A percentile compares a stretch with the other conserved stretches of the same genome.
Conservation (phyloP, 1,140 invertebrate species). For the Cepaea nemoralis region DNA sequence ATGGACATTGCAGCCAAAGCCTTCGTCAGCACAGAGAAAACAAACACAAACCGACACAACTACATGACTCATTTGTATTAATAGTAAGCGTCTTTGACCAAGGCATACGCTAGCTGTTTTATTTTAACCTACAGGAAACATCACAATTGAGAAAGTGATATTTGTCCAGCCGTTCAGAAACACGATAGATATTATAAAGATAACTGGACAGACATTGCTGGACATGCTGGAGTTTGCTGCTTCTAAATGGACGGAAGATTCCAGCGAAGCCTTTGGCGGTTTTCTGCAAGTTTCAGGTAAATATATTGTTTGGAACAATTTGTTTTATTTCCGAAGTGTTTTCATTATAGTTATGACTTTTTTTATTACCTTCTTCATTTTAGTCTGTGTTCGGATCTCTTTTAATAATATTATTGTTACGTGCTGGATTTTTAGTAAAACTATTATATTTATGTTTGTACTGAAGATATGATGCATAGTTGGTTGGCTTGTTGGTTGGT, state of each 20-base stretch:
- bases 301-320: background rate
- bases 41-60: no score
- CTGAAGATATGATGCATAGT: no score
- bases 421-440: no score
- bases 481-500: no score
- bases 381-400: background rate
- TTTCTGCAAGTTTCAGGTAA: constrained; percentile 78
- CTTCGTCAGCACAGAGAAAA: no score
- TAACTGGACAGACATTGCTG: constrained; percentile 77
- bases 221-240: constrained; percentile 78
- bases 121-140: constrained; percentile 73
- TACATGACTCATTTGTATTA: no score
- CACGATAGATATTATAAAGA: constrained; percentile 78
- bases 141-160: constrained; percentile 79
- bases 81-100: no score
- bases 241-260: constrained; percentile 66
- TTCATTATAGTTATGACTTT: background rate
- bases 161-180: constrained; percentile 82
- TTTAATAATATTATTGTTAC: no score
- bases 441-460: no score
- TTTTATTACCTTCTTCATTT: background rate
- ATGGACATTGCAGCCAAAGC: no score
- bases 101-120: no score
- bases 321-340: background rate
- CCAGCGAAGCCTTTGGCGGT: constrained; percentile 74